Percentiles rank a stretch among this genome's conserved stretches.
phyloP scores from a whole-genome alignment of 2,113 vertebrate genomes.

The Carlito syrichta region DNA sequence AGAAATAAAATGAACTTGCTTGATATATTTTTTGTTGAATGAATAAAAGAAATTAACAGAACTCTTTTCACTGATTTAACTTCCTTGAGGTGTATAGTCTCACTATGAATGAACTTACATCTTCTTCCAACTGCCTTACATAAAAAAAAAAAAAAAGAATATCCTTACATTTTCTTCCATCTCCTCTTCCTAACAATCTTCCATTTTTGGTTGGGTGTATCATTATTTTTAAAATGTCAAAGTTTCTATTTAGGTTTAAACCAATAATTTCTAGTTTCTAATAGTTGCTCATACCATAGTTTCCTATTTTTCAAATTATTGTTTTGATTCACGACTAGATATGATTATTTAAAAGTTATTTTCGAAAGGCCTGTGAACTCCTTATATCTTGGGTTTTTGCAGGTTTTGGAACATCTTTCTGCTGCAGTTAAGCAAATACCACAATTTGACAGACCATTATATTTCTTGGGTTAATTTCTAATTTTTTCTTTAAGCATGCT shows the following conservation, averaged over 20 bases:
- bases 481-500: background rate
- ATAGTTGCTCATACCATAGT: background rate
- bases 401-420: constrained; percentile 7
- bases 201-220: background rate
- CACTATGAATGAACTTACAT: background rate
- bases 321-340: background rate
- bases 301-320: background rate
- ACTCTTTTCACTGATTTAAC: background rate
- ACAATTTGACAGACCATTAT: background rate
- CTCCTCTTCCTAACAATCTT: background rate
- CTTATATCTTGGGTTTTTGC: background rate
- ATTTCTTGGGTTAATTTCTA: background rate
- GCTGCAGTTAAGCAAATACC: background rate
- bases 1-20: background rate
- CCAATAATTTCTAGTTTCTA: background rate
- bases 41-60: constrained; percentile 13
- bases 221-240: background rate
- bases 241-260: background rate
- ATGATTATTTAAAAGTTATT: constrained; percentile 20
- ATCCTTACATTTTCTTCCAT: background rate
- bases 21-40: background rate
- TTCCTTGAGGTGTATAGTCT: background rate
- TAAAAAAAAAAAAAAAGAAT: background rate
- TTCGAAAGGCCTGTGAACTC: background rate
- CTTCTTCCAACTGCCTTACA: background rate